Evolutionary conservation across 2,797 vertebrate species (phyloP).

Genomic region (Enteromius viviparus): DNA sequence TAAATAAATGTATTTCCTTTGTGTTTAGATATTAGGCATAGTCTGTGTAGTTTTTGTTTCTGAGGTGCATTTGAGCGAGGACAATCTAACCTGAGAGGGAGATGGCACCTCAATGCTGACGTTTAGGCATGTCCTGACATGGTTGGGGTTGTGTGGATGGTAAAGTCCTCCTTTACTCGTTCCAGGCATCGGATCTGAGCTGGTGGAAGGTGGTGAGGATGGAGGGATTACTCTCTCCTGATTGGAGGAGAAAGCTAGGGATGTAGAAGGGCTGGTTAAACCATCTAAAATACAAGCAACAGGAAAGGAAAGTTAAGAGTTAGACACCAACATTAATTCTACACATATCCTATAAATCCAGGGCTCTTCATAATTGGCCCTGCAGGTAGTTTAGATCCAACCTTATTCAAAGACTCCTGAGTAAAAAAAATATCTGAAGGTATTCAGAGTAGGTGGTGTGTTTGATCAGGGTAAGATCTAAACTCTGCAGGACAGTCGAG

Average conservation of each 20-base stretch:
- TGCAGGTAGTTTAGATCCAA: background rate
- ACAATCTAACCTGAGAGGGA: slow-evolving; percentile 87
- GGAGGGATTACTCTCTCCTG: slow-evolving; percentile 54
- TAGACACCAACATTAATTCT: background rate
- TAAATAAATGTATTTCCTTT: background rate
- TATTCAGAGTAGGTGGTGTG: background rate
- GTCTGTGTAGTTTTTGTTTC: background rate
- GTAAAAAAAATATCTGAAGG: background rate
- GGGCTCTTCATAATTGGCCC: background rate
- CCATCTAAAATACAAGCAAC: slow-evolving; percentile 44
- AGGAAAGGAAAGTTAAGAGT: background rate
- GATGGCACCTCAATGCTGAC: slow-evolving; percentile 93
- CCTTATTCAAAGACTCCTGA: background rate
- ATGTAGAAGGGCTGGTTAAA: slow-evolving; percentile 47
- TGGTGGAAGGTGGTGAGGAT: slow-evolving; percentile 36
- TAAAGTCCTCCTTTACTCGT: slow-evolving; percentile 76
- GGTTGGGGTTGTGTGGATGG: slow-evolving; percentile 76
- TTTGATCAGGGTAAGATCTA: background rate
- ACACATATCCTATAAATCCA: background rate
- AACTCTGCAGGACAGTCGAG: background rate
- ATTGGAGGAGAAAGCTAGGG: slow-evolving; percentile 33
- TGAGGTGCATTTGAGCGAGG: background rate
- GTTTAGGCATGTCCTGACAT: slow-evolving; percentile 81
- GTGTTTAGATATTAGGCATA: background rate
- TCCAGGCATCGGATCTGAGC: slow-evolving; percentile 74